Evolutionary conservation across 1,140 invertebrate genomes (phyloP).

Genomic region (Penaeus japonicus): DNA sequence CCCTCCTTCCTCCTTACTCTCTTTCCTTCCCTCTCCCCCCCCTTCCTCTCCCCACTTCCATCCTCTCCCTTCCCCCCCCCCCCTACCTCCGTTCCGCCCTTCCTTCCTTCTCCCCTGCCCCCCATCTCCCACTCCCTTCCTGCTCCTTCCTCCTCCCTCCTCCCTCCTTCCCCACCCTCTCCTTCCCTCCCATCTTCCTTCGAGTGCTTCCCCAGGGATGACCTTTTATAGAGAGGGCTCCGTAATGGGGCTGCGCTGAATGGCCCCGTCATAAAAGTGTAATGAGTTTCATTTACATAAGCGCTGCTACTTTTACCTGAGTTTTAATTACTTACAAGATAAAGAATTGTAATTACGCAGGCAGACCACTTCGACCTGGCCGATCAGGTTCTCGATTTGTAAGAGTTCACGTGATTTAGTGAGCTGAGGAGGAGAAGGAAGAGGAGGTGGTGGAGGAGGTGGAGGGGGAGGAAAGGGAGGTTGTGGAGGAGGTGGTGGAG

Average conservation of each 20-base stretch:
- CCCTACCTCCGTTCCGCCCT: too few relatives aligned
- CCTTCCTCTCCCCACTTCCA: too few relatives aligned
- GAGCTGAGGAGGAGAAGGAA: neutral
- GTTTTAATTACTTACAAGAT: slow-evolving; percentile 49
- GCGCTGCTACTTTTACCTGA: slow-evolving; percentile 40
- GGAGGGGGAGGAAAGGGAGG: too few relatives aligned
- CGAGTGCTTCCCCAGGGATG: too few relatives aligned
- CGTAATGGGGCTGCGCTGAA: slow-evolving; percentile 3
- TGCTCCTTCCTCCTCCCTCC: too few relatives aligned
- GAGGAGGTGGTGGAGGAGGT: neutral
- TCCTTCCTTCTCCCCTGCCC: too few relatives aligned
- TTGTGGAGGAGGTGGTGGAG: neutral
- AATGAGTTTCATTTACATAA: slow-evolving; percentile 39
- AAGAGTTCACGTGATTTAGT: neutral
- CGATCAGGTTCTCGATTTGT: neutral
- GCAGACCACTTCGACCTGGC: neutral
- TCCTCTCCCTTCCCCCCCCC: too few relatives aligned
- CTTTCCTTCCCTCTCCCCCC: too few relatives aligned
- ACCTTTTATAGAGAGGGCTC: neutral
- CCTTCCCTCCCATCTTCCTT: too few relatives aligned
- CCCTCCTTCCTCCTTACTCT: too few relatives aligned
- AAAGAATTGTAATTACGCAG: slow-evolving; percentile 38
- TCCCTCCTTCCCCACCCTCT: too few relatives aligned
- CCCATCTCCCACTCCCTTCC: too few relatives aligned
- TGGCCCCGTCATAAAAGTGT: slow-evolving; percentile 43